Evolutionary conservation across 2,113 vertebrate species (phyloP).

Genomic region (Setophaga petechia): DNA sequence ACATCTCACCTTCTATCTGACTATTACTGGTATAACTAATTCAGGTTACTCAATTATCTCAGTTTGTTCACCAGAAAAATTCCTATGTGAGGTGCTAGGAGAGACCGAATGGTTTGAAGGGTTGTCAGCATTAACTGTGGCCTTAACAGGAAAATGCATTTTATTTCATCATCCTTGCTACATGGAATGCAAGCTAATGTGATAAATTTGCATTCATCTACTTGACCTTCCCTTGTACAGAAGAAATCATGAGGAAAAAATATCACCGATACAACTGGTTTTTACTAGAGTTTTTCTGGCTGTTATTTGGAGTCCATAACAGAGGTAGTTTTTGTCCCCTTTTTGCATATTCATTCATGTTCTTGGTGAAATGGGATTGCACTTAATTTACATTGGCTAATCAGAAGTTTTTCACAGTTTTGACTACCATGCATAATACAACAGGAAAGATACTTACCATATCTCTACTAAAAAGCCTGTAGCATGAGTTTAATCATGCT

Average conservation of each 20-base stretch:
- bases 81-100: not conserved
- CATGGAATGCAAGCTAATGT: not conserved
- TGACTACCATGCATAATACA: conserved; percentile 53
- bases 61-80: not conserved
- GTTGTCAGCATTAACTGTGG: not conserved
- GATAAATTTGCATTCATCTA: not conserved
- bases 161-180: not conserved
- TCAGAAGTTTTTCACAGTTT: conserved; percentile 54
- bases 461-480: conserved; percentile 56
- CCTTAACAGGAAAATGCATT: not conserved
- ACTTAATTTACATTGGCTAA: conserved; percentile 58
- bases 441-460: conserved; percentile 43
- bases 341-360: not conserved
- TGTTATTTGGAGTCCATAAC: not conserved
- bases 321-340: not conserved
- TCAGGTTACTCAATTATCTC: not conserved
- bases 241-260: conserved; percentile 1
- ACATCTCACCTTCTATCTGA: not conserved
- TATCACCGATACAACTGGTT: not conserved
- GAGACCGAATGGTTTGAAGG: not conserved
- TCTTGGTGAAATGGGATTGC: not conserved
- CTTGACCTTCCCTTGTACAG: not conserved
- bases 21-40: not conserved
- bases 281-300: not conserved
- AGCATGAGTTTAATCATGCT: conserved; percentile 72